Percentiles rank a stretch among this genome's conserved stretches.
phyloP scores from a whole-genome alignment of 1,140 invertebrate species.

The Pinna nobilis region DNA sequence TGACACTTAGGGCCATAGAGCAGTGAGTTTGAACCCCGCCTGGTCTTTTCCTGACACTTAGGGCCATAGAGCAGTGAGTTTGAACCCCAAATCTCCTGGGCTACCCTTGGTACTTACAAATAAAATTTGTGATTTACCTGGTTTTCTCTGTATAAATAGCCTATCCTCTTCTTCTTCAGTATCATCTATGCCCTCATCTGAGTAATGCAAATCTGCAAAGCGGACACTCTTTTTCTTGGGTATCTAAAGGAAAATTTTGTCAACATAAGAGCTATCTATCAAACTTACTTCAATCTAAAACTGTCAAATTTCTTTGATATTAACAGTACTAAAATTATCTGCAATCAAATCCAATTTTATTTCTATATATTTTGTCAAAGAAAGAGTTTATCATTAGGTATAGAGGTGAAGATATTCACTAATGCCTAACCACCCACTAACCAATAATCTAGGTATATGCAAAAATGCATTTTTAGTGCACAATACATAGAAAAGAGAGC shows the following conservation, averaged over 20 bases:
- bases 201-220: constrained; percentile 63
- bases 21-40: no score
- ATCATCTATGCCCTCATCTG: constrained; percentile 55
- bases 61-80: not conserved
- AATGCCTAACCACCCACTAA: no score
- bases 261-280: not conserved
- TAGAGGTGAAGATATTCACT: no score
- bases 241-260: constrained; percentile 4
- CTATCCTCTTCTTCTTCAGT: constrained; percentile 34
- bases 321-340: not conserved
- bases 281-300: not conserved
- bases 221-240: constrained; percentile 67
- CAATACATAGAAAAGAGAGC: no score
- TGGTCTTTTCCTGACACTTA: no score
- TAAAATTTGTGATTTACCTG: not conserved
- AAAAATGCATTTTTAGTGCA: no score
- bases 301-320: not conserved
- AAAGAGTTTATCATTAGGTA: no score
- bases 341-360: not conserved
- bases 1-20: no score
- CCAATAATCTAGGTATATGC: no score
- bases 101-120: not conserved
- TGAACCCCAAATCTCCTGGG: no score
- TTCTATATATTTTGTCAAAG: no score
- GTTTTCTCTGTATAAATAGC: constrained; percentile 2